Evolutionary conservation across 2,797 vertebrate genomes (phyloP).

Genomic region (Tympanoctomys barrerae): DNA sequence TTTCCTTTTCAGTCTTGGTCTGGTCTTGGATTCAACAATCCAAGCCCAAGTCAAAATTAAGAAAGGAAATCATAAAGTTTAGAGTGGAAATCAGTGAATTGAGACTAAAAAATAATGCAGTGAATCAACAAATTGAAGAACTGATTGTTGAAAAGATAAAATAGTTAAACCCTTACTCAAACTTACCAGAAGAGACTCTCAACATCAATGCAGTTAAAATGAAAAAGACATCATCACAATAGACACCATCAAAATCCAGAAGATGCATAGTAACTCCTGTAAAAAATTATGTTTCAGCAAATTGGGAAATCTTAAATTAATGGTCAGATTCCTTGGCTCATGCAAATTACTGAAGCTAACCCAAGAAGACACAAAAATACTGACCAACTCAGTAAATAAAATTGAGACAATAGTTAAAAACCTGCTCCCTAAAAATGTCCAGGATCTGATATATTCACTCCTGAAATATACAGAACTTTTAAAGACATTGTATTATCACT

Average conservation of each 20-base stretch:
- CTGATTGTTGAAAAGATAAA: background rate
- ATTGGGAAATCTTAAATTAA: background rate
- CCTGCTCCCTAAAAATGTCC: background rate
- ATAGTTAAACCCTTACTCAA: background rate
- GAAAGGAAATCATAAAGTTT: background rate
- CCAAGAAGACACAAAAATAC: background rate
- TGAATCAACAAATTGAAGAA: background rate
- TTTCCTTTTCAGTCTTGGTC: background rate
- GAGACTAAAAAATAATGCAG: background rate
- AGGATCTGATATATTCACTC: background rate
- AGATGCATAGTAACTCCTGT: background rate
- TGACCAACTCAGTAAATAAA: background rate
- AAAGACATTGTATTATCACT: background rate
- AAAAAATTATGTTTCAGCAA: background rate
- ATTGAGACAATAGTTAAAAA: background rate
- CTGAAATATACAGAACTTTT: background rate
- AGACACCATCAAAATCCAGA: background rate
- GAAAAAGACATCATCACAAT: background rate
- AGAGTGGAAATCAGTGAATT: background rate
- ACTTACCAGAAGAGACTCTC: background rate
- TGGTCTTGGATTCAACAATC: background rate
- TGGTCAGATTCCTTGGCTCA: background rate
- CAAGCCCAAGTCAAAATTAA: background rate
- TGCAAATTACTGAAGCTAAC: background rate
- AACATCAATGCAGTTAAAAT: background rate